A percentile compares a stretch with the other conserved stretches of the same genome.
Evolutionary conservation across 2,888 invertebrate genomes (phyloP).

Genomic region (Octonoba sinensis): DNA sequence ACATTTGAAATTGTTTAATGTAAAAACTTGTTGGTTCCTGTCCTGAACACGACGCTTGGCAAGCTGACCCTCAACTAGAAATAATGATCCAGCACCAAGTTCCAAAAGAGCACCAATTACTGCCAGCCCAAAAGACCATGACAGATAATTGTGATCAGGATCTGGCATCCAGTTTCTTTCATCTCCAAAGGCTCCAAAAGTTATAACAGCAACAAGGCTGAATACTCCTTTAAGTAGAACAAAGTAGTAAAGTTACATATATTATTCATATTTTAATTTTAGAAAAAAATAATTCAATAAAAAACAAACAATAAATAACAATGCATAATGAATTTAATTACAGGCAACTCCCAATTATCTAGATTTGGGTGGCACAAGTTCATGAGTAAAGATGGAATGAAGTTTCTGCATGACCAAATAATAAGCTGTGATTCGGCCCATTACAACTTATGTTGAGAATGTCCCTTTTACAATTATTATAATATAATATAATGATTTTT

Average conservation of each 20-base stretch:
- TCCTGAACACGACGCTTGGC: slow-evolving; percentile 52
- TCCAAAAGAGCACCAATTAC: slow-evolving; percentile 78
- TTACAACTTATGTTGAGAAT: no score
- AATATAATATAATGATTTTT: no score
- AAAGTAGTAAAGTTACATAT: not conserved
- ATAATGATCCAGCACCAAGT: slow-evolving; percentile 81
- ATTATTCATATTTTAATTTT: not conserved
- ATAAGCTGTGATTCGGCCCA: no score
- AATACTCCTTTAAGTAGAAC: slow-evolving; percentile 76
- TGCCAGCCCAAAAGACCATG: slow-evolving; percentile 92
- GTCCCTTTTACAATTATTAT: no score
- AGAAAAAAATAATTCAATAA: not conserved
- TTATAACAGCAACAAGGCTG: slow-evolving; percentile 86
- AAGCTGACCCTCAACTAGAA: slow-evolving; percentile 80
- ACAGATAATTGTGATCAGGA: slow-evolving; percentile 90
- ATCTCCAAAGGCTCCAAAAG: slow-evolving; percentile 90
- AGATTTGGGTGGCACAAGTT: no score
- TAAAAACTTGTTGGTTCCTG: slow-evolving; percentile 60
- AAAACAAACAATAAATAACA: not conserved
- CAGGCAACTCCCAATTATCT: not conserved
- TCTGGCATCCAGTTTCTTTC: slow-evolving; percentile 90
- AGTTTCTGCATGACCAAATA: no score
- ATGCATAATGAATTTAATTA: not conserved
- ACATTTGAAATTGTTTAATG: slow-evolving; percentile 19
- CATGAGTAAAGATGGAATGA: no score